Percentiles rank a stretch among this genome's conserved stretches.
Evolutionary conservation across 2,113 vertebrate species (phyloP).

Genomic region (Etia nguti): DNA sequence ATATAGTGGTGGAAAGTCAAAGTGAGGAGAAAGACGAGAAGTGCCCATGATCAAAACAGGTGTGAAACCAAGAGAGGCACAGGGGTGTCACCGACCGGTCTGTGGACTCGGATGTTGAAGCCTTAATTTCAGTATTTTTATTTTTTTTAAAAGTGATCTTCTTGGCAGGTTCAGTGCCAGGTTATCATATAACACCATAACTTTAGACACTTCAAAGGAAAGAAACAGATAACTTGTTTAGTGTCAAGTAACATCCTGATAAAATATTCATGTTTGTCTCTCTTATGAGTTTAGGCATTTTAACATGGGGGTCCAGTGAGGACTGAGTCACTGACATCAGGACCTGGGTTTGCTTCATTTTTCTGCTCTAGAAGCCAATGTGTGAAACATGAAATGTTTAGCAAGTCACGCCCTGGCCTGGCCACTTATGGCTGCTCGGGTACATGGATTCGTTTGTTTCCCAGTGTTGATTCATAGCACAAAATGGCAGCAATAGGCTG

Average conservation of each 20-base stretch:
- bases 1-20: not conserved
- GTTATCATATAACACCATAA: fast-evolving
- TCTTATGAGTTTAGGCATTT: not conserved
- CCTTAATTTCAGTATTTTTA: not conserved
- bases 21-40: not conserved
- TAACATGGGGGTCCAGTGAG: not conserved
- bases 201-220: not conserved
- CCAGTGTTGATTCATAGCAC: not conserved
- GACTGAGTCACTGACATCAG: fast-evolving
- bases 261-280: not conserved
- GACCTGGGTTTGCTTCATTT: not conserved
- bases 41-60: not conserved
- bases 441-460: not conserved
- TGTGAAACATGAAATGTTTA: not conserved
- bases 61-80: not conserved
- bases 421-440: not conserved
- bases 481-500: not conserved
- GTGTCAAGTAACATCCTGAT: fast-evolving
- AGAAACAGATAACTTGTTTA: not conserved
- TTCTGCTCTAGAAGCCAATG: not conserved
- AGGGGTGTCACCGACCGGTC: fast-evolving
- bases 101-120: fast-evolving
- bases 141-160: not conserved
- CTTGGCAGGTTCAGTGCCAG: not conserved
- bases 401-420: fast-evolving